Percentiles rank a stretch among this genome's conserved stretches.
These are phyloP conservation scores for Synaphobranchus kaupii DNA, from an alignment of 2,797 vertebrate genomes.

Conservation along the genomic window DNA sequence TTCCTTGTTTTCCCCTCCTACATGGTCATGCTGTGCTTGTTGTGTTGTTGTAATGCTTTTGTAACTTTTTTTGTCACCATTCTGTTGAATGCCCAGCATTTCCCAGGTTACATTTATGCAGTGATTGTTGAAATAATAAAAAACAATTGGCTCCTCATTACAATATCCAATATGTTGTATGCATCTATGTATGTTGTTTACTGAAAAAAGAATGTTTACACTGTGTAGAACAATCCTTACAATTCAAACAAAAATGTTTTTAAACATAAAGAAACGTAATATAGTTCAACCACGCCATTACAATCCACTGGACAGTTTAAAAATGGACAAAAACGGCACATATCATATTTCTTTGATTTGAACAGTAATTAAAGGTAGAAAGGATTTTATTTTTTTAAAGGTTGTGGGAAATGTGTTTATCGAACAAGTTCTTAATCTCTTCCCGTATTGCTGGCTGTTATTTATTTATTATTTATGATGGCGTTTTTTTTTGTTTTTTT, in stretches of 20 bases:
- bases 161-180: background rate
- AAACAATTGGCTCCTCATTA: background rate
- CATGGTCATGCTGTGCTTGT: constrained; percentile 13
- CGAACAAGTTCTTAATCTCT: background rate
- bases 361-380: background rate
- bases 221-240: constrained; percentile 27
- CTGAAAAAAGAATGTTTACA: constrained; percentile 33
- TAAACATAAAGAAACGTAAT: constrained; percentile 11
- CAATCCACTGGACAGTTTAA: background rate
- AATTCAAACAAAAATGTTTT: background rate
- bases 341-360: constrained; percentile 1
- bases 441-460: constrained; percentile 16
- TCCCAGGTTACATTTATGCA: constrained; percentile 4
- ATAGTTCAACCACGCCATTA: background rate
- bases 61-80: background rate
- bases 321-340: constrained; percentile 10
- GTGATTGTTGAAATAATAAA: background rate
- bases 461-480: background rate
- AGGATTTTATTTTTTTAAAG: background rate
- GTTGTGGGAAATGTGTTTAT: background rate
- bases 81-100: background rate
- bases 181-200: background rate
- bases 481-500: background rate
- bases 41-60: constrained; percentile 13
- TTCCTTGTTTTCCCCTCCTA: background rate